Base-by-base conservation (phyloP, 2,888 invertebrate species). In the Ypsolopha scabrella region DNA sequence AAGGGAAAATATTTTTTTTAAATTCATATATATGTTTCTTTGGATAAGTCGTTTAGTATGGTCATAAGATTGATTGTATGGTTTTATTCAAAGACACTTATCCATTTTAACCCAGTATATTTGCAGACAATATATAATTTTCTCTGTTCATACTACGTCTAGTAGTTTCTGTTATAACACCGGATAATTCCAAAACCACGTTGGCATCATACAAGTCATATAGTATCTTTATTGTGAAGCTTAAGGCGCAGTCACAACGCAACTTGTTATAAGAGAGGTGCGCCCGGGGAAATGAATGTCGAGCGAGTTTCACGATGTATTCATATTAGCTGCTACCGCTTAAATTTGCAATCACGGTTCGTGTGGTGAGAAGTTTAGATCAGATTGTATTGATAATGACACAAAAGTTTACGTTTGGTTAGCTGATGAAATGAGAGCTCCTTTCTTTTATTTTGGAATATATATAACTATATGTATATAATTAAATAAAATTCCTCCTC, bases 261-360 rank as follows among this genome's bases (percentile, higher is more conserved):
- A 83, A 83, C 81, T 85, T 86, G 85, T 85, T 83, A 85, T 82
- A 85, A 82, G 85, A 82, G 83, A 80, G 77, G 77, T 73, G 81
- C 83, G 83, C 75, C 85, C 57, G 62, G 85, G 85, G 85, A 86
- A 86, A 86, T 86, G 85, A 85, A 83, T 86, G 80, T 79, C 77
- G 82, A 85, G 80, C 82, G 79, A 80, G 75, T 76, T 72, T 71
- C 72, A 77, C 82, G 80, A 81, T 83, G 85, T 85, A 85, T 85
- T 82, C 85, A 86, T 85, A 85, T 86, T 85, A 86, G 83, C 82
- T 75, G 75, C 73, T 75, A 77, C 72, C 75, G 78, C 71, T 75
- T 86, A 85, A 86, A 85, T 86, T 82, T 72, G 80, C 85, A 85
- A 86, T 82, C 78, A 77, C 67, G 69, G 24, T 24, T 24, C 24